Percentiles rank a stretch among this genome's conserved stretches.
Conservation (phyloP, 1,140 invertebrate genomes). For the Mya arenaria region DNA sequence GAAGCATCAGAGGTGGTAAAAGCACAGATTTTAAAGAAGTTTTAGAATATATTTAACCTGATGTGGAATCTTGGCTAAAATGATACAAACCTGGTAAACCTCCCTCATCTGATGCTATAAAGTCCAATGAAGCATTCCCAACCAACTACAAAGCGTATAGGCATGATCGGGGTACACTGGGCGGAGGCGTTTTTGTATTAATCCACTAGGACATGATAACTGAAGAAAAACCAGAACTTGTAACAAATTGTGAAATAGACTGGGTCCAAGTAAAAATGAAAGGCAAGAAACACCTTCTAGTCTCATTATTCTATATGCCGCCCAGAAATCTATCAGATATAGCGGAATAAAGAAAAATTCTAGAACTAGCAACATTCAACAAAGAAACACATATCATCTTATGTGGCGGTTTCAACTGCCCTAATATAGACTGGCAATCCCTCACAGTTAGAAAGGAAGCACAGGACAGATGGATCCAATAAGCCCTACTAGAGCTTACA, state of each 20-base stretch:
- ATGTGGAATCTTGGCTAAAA: constrained; percentile 45
- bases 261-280: constrained; percentile 51
- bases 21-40: constrained; percentile 26
- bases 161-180: constrained; percentile 48
- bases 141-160: constrained; percentile 20
- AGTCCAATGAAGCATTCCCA: constrained; percentile 48
- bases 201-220: constrained; percentile 42
- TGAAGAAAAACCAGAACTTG: constrained; percentile 35
- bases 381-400: constrained; percentile 9
- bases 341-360: neutral
- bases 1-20: constrained; percentile 1
- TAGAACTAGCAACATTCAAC: neutral
- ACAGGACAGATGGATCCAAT: constrained; percentile 4
- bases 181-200: constrained; percentile 51
- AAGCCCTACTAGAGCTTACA: constrained; percentile 1
- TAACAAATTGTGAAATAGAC: constrained; percentile 52
- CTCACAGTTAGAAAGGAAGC: neutral
- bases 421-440: constrained; percentile 16
- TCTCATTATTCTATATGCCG: constrained; percentile 35
- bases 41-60: constrained; percentile 32
- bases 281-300: constrained; percentile 1
- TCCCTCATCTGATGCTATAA: neutral
- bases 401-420: constrained; percentile 20
- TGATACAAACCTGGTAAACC: constrained; percentile 33
- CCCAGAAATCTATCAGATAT: neutral